Percentiles rank a stretch among this genome's conserved stretches.
Evolutionary conservation across 2,113 vertebrate genomes (phyloP).

Genomic region (Sisor rabdophorus): DNA sequence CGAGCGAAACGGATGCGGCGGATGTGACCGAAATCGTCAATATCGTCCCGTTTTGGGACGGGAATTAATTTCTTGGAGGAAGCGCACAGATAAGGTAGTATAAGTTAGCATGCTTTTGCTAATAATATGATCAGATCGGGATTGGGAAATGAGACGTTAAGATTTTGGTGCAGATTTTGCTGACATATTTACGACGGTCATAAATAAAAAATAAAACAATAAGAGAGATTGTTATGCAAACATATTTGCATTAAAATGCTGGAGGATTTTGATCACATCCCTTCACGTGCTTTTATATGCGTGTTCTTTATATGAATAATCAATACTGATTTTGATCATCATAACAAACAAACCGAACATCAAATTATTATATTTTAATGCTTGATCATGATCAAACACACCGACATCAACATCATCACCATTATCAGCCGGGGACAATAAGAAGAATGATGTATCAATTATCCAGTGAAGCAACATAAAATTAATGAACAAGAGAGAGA

Average conservation of each 20-base stretch:
- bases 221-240: not conserved
- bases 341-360: too few species aligned
- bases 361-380: not conserved
- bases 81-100: constrained; percentile 64
- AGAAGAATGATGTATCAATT: not conserved
- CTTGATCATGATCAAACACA: not conserved
- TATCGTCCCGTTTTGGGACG: constrained; percentile 60
- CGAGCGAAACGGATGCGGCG: constrained; percentile 66
- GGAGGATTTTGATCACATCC: not conserved
- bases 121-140: not conserved
- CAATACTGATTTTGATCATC: not conserved
- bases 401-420: constrained; percentile 22
- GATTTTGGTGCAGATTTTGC: not conserved
- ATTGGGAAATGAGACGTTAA: constrained; percentile 8
- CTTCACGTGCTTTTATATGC: not conserved
- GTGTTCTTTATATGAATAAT: not conserved
- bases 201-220: constrained; percentile 14
- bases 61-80: constrained; percentile 59
- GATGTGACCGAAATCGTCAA: constrained; percentile 67
- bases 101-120: constrained; percentile 39
- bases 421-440: constrained; percentile 9
- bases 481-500: not conserved
- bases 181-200: constrained; percentile 15
- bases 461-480: not conserved
- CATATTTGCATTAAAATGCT: not conserved